Evolutionary conservation across 2,888 invertebrate species (phyloP), one percentile per base, ranked within the genome.

Genomic region (Dorcus hopei): DNA sequence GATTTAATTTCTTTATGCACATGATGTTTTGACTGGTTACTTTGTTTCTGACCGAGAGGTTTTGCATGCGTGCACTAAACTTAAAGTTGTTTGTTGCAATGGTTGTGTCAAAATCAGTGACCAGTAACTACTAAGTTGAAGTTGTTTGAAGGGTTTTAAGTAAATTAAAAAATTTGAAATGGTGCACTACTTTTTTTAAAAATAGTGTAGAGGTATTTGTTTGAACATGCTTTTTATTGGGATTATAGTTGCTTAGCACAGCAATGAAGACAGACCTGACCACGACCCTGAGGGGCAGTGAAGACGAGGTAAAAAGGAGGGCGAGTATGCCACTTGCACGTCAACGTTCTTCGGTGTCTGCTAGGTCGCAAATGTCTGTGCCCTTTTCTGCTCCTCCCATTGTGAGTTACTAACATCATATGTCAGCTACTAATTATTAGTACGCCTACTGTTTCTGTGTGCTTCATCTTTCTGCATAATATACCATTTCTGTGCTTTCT

Each of bases 201-300:
- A 33, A 33, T 33, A 33, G 26, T 33, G 26, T 33, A 33, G 26
- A 33, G 26, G 26, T 33, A 33, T 33, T 33, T 33, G 26, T 33
- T 33, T 33, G 26, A 33, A 33, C 26, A 33, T 33, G 26, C 26
- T 33, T 33, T 33, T 33, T 33, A 33, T 54, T 58, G 54, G 50
- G 43, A 48, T 71, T 73, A 61, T 84, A 92, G 90, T 83, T 92
- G 78, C 83, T 92, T 82, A 86, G 87, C 77, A 85, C 87, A 74
- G 87, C 87, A 69, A 82, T 91, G 83, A 90, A 89, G 85, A 89
- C 88, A 72, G 88, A 90, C 80, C 81, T 90, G 79, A 79, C 80
- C 68, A 80, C 79, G 67, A 82, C 82, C 58, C 76, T 83, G 72
- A 69, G 71, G 41, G 49, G 23, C 62, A 66, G 70, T 14, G 63